Evolutionary conservation across 2,113 vertebrate species (phyloP).

Genomic region (Trinectes maculatus): DNA sequence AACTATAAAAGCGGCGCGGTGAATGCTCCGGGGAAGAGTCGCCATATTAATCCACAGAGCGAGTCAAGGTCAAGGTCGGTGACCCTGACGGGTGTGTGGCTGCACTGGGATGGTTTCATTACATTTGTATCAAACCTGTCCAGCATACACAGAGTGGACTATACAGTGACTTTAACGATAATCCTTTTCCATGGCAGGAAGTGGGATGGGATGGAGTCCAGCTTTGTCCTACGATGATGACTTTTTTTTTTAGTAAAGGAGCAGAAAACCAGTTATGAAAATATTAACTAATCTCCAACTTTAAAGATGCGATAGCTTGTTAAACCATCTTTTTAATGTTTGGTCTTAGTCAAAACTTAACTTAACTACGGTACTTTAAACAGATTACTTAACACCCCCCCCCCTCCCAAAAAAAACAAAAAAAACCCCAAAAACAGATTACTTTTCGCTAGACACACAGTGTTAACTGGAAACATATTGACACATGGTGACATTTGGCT

Average conservation of each 20-base stretch:
- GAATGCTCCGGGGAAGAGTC: slow-evolving; percentile 20
- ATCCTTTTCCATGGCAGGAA: background rate
- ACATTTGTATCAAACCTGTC: slow-evolving; percentile 34
- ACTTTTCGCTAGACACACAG: no score
- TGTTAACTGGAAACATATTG: slow-evolving; percentile 8
- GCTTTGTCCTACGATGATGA: no score
- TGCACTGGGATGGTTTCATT: slow-evolving; percentile 18
- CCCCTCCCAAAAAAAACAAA: no score
- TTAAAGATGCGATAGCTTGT: no score
- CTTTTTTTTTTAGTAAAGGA: no score
- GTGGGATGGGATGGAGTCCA: background rate
- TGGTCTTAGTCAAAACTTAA: no score
- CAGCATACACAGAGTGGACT: background rate
- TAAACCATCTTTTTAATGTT: no score
- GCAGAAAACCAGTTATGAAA: no score
- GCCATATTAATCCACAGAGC: slow-evolving; percentile 37
- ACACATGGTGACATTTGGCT: slow-evolving; percentile 33
- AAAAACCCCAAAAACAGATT: no score
- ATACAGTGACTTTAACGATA: background rate
- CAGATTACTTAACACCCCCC: no score
- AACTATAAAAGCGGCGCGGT: slow-evolving; percentile 7
- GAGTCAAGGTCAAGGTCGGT: slow-evolving; percentile 41
- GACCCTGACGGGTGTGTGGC: slow-evolving; percentile 39
- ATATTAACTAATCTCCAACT: no score
- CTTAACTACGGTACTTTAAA: no score